Percentiles rank a stretch among this genome's conserved stretches.
Conservation (phyloP, 2,113 vertebrate species). For the Puntigrus tetrazona region DNA sequence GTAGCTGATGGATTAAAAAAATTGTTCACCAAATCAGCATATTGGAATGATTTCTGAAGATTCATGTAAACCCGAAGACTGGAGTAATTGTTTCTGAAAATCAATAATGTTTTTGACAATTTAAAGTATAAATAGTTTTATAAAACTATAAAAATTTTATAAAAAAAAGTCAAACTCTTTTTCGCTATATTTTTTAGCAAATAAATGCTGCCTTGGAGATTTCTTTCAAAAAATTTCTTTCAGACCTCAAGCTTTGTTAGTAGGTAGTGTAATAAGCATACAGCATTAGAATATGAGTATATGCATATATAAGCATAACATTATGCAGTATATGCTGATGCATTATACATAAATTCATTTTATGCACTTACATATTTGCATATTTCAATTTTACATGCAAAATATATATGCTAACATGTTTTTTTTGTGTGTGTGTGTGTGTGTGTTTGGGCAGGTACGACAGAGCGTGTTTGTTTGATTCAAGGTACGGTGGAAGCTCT, state of each 20-base stretch:
- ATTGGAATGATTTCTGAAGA: background rate
- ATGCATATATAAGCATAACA: no score
- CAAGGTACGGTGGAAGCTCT: constrained; percentile 98
- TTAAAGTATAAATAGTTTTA: no score
- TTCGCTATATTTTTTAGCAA: background rate
- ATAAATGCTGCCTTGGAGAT: background rate
- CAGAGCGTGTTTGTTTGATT: constrained; percentile 98
- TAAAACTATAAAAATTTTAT: no score
- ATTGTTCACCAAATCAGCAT: background rate
- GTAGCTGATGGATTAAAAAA: background rate
- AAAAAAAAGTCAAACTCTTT: no score
- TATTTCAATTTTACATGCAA: background rate
- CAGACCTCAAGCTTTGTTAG: background rate
- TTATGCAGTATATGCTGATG: background rate
- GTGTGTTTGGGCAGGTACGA: constrained; percentile 84
- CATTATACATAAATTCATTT: background rate
- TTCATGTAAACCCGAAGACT: background rate
- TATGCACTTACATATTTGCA: background rate
- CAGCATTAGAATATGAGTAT: no score
- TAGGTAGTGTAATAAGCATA: background rate
- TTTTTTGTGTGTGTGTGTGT: constrained; percentile 1
- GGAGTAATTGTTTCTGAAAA: background rate
- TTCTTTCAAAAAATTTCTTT: background rate
- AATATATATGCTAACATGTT: background rate
- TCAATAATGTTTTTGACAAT: background rate